Evolutionary conservation across 2,113 vertebrate species (phyloP).

Genomic region (Megaceryle torquata): DNA sequence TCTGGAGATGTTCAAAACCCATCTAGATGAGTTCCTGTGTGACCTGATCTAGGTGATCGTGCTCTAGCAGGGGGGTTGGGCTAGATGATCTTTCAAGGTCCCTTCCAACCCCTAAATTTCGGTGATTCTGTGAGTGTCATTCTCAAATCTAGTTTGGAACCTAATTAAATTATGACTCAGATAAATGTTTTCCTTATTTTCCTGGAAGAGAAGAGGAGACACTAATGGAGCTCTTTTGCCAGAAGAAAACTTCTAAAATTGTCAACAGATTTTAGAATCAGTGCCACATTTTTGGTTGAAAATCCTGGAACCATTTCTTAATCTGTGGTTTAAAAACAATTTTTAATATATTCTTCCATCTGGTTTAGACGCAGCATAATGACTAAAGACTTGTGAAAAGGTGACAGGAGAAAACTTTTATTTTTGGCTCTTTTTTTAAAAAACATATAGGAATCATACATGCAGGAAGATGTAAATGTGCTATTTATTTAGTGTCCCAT

Average conservation of each 20-base stretch:
- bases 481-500: background rate
- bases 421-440: background rate
- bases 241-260: slow-evolving; percentile 50
- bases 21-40: too few species aligned
- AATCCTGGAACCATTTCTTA: slow-evolving; percentile 24
- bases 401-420: background rate
- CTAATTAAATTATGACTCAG: slow-evolving; percentile 1
- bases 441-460: background rate
- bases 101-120: too few species aligned
- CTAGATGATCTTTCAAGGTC: too few species aligned
- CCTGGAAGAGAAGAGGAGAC: slow-evolving; percentile 30
- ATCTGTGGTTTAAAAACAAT: slow-evolving; percentile 51
- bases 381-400: slow-evolving; percentile 16
- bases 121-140: background rate
- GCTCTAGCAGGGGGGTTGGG: too few species aligned
- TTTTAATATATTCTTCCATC: slow-evolving; percentile 54
- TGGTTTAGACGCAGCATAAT: slow-evolving; percentile 1
- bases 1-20: too few species aligned
- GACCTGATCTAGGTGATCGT: too few species aligned
- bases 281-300: slow-evolving; percentile 51
- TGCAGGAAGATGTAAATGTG: background rate
- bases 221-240: background rate
- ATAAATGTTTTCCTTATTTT: slow-evolving; percentile 23
- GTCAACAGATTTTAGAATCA: slow-evolving; percentile 46
- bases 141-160: background rate